Evolutionary conservation across 2,888 invertebrate species (phyloP), one percentile per base, ranked within the genome.

Genomic region (Capitulum mitella): DNA sequence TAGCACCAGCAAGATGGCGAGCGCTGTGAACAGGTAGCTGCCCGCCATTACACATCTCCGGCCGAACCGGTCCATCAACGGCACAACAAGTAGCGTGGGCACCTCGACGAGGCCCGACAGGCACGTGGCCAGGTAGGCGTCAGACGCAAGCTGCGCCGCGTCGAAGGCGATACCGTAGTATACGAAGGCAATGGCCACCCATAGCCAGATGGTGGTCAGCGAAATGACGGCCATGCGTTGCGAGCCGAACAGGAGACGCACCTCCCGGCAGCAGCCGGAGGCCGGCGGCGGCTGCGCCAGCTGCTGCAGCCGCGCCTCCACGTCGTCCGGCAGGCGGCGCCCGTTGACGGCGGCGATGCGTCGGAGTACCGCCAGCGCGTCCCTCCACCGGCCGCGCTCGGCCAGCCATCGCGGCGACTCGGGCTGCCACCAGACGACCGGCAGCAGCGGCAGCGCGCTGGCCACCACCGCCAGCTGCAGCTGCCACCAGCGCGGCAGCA

Each of bases 381-480:
- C 37, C 19, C 26, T 22, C 6, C 8, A 5, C 8, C 70, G 70
- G 40, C 70, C 70, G 19, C 37, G 34, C 37, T 19, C 19, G 19
- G 26, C 37, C 37, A 70, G 70, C 70, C 70, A 70, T 16, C 70
- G 70, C 34, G 70, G 37, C 34, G 70, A 70, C 40, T 70, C 70
- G 40, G 70, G 70, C 70, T 37, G 22, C 37, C 37, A 37, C 37
- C 70, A 22, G 37, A 70, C 22, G 70, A 6, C 34, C 37, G 85
- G 83, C 6, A 88, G 82, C 3, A 87, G 86, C 14, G 86, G 79
- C 0, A 87, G 83, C 46, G 87, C 86, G 0, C 88, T 88, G 48
- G 87, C 84, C 26, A 86, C 85, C 70, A 88, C 83, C 0, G 87
- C 87, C 75, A 88, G 83, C 81, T 88, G 88, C 26, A 89, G 85